These are phyloP conservation scores for Vireo griseus DNA, from an alignment of 2,797 vertebrate species.

Conservation along the genomic window DNA sequence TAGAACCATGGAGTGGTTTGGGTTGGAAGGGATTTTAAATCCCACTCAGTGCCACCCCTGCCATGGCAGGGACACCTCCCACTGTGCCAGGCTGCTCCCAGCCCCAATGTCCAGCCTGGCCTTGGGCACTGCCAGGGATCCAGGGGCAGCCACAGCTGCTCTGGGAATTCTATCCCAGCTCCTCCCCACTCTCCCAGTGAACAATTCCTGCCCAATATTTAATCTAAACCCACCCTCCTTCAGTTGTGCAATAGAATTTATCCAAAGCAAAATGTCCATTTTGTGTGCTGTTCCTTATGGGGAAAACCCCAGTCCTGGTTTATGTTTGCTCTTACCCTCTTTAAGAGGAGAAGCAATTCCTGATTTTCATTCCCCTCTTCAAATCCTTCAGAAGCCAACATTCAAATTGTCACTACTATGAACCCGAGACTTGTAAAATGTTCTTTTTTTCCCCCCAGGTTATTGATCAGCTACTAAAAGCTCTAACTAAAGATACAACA, in stretches of 20 bases:
- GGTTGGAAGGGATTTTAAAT: rapidly evolving
- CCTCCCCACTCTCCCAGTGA: rapidly evolving
- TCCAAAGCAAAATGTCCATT: background rate
- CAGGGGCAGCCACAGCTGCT: background rate
- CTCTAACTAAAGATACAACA: background rate
- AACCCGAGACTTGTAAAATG: background rate
- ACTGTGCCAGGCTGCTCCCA: background rate
- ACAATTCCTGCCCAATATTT: background rate
- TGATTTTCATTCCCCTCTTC: background rate
- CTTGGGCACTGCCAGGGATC: background rate
- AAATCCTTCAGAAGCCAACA: background rate
- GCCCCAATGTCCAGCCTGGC: background rate
- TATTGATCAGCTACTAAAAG: background rate
- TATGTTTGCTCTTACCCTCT: background rate
- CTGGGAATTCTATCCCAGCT: rapidly evolving
- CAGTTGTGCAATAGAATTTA: background rate
- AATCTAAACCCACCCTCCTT: background rate
- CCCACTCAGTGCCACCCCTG: rapidly evolving
- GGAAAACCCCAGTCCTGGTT: background rate
- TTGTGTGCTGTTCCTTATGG: background rate
- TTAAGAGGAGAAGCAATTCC: background rate
- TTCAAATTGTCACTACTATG: background rate
- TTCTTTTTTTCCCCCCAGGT: background rate
- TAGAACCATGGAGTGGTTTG: background rate
- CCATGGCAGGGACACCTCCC: background rate